Evolutionary conservation across 2,888 invertebrate genomes (phyloP), one percentile per base, ranked within the genome.

Genomic region (Drosophila silvestris): DNA sequence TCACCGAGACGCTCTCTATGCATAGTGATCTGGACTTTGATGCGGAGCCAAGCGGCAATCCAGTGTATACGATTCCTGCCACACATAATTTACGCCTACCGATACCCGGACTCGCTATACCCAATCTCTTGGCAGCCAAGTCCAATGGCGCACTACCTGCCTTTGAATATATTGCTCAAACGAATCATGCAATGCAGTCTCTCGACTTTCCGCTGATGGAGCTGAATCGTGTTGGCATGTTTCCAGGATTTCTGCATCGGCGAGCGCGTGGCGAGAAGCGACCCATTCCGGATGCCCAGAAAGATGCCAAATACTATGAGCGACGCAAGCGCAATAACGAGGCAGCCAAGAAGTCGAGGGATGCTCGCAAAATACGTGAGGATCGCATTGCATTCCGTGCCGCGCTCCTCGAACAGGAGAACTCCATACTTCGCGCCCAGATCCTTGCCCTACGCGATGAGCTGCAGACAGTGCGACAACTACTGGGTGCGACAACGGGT

Each of bases 281-380:
- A 63, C 96, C 98, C 0, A 98, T 98, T 63, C 98, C 98, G 0
- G 95, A 96, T 0, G 97, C 97, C 58, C 95, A 97, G 91, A 98
- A 98, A 91, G 98, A 98, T 88, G 97, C 96, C 73, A 97, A 97
- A 93, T 98, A 98, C 93, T 98, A 96, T 92, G 98, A 98, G 92
- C 94, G 98, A 53, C 94, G 98, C 70, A 96, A 97, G 90, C 94
- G 98, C 12, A 98, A 98, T 93, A 98, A 98, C 92, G 96, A 97
- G 91, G 98, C 98, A 0, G 98, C 98, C 0, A 98, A 98, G 93
- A 98, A 98, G 92, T 97, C 97, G 0, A 93, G 98, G 35, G 98
- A 98, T 92, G 97, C 97, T 0, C 94, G 98, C 32, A 96, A 98
- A 92, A 95, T 97, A 58, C 94, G 98, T 35, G 98, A 98, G 92